These are phyloP conservation scores for Rhorus exstirpatorius DNA, from an alignment of 2,888 invertebrate species.

Conservation along the genomic window DNA sequence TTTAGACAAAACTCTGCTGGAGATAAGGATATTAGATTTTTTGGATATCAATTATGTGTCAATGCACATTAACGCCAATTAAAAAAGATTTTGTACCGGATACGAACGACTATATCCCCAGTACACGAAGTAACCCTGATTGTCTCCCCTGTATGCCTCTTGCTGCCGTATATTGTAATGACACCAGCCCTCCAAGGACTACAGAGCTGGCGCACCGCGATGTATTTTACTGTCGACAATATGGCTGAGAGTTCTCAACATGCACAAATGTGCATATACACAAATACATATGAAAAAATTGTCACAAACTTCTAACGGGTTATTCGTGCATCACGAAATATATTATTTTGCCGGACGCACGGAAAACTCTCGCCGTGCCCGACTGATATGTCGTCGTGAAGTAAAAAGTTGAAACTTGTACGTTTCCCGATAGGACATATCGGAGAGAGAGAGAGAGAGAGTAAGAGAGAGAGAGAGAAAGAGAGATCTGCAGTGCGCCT, in stretches of 20 bases:
- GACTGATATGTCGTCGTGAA: conserved; percentile 40
- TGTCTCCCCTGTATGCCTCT: background rate
- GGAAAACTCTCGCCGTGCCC: conserved; percentile 23
- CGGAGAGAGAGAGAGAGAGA: conserved; percentile 29
- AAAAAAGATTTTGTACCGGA: too few species aligned
- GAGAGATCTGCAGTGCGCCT: conserved; percentile 43
- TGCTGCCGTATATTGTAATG: conserved; percentile 4
- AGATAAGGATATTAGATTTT: too few species aligned
- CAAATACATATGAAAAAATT: conserved; percentile 32
- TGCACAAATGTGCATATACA: background rate
- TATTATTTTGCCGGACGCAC: conserved; percentile 53
- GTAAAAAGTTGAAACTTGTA: conserved; percentile 49
- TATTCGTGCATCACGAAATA: conserved; percentile 52
- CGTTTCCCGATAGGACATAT: conserved; percentile 46
- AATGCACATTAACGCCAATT: too few species aligned
- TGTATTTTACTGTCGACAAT: conserved; percentile 30
- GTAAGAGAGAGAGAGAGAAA: conserved; percentile 27
- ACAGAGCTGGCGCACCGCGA: conserved; percentile 19
- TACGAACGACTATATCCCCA: background rate
- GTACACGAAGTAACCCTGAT: background rate
- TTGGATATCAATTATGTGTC: too few species aligned
- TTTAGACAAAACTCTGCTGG: too few species aligned
- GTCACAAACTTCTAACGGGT: conserved; percentile 28
- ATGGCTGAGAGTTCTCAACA: conserved; percentile 11
- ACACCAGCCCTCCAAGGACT: conserved; percentile 16